These are phyloP conservation scores for Platycercus adscitus DNA, from an alignment of 2,113 vertebrate genomes.

Conservation along the genomic window DNA sequence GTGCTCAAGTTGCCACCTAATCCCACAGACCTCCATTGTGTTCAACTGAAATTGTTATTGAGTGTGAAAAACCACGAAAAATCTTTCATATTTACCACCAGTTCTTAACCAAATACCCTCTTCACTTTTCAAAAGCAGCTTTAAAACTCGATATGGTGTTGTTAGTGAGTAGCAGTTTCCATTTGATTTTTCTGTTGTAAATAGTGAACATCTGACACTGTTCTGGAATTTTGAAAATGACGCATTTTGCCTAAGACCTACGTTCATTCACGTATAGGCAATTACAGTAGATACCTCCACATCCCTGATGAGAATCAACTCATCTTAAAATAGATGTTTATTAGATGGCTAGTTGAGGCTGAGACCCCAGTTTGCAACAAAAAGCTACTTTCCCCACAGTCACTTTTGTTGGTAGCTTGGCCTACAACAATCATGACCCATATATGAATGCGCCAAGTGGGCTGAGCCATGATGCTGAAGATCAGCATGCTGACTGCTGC, in stretches of 20 bases:
- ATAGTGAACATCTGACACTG: neutral
- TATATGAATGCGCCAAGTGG: accelerated
- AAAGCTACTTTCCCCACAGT: neutral
- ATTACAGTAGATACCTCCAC: neutral
- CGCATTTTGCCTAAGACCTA: neutral
- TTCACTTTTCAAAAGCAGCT: neutral
- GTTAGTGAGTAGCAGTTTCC: neutral
- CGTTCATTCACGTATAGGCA: neutral
- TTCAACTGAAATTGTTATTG: neutral
- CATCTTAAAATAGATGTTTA: neutral
- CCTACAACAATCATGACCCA: neutral
- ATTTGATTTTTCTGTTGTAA: neutral
- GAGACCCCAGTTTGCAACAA: neutral
- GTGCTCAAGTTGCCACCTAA: neutral
- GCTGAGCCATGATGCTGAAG: neutral
- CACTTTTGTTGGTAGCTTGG: neutral
- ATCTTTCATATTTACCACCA: neutral
- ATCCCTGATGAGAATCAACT: neutral
- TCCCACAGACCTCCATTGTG: neutral
- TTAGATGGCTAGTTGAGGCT: neutral
- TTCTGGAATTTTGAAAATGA: neutral
- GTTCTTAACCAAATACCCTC: neutral
- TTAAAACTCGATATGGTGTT: neutral
- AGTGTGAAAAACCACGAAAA: neutral
- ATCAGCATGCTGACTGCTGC: neutral